Conservation (phyloP, 2,797 vertebrate genomes). For the Chanos chanos region DNA sequence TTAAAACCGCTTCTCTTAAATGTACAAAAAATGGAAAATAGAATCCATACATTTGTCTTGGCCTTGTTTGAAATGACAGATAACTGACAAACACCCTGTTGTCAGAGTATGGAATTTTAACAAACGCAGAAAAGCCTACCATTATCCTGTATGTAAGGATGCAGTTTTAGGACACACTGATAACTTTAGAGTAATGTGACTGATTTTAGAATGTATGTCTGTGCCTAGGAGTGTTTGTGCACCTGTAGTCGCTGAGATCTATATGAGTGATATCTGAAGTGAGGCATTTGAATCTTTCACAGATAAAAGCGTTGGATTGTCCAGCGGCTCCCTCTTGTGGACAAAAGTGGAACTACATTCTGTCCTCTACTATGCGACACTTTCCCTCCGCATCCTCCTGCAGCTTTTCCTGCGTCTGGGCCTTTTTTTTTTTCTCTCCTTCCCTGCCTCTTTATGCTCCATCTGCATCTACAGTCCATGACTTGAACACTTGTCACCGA, state of each 20-base stretch:
- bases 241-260: not conserved
- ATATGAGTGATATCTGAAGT: not conserved
- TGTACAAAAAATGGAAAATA: too few species aligned
- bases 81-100: too few species aligned
- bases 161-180: too few species aligned
- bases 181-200: too few species aligned
- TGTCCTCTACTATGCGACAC: conserved; percentile 39
- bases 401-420: conserved; percentile 48
- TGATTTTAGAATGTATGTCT: not conserved
- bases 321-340: conserved; percentile 99
- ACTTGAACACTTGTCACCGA: conserved; percentile 52
- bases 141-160: too few species aligned
- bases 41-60: too few species aligned
- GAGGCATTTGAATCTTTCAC: conserved; percentile 1
- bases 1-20: too few species aligned
- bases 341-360: conserved; percentile 52
- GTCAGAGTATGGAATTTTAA: too few species aligned
- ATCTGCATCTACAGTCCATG: conserved; percentile 42
- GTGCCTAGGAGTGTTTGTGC: not conserved
- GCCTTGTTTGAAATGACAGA: too few species aligned
- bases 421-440: conserved; percentile 17
- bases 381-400: conserved; percentile 24
- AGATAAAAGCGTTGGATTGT: conserved; percentile 74
- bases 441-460: not conserved
- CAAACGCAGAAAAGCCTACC: too few species aligned